phyloP scores from a whole-genome alignment of 2,113 vertebrate genomes.

The Octodon degus region DNA sequence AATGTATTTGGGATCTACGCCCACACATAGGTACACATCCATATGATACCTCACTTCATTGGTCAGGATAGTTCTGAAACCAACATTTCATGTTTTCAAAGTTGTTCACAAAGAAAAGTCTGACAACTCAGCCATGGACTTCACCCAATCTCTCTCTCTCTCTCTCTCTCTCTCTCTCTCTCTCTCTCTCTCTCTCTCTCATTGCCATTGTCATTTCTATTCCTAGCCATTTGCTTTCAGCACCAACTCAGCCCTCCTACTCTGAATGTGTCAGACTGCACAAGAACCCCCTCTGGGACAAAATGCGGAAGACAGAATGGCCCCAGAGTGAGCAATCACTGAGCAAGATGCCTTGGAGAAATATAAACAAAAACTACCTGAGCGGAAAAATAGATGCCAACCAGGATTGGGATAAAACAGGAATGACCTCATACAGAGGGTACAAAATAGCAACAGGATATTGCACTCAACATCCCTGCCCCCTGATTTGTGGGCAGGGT shows the following conservation, averaged over 20 bases:
- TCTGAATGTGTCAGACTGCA: not conserved
- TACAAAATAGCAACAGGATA: constrained; percentile 33
- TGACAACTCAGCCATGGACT: not conserved
- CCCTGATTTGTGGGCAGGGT: constrained; percentile 44
- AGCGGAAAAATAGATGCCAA: not conserved
- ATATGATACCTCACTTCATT: not conserved
- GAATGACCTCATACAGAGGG: not conserved
- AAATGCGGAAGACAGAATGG: not conserved
- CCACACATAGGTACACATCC: not conserved
- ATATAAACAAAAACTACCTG: not conserved
- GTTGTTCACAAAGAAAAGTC: constrained; percentile 9
- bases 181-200: not conserved
- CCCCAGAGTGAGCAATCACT: not conserved
- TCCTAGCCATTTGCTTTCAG: constrained; percentile 22
- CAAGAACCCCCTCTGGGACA: not conserved
- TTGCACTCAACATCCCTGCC: not conserved
- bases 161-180: not conserved
- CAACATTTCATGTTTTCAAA: not conserved
- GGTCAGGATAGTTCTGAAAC: constrained; percentile 9
- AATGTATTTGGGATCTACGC: not conserved
- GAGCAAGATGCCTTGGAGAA: constrained; percentile 40
- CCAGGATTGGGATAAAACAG: not conserved
- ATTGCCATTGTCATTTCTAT: constrained; percentile 19
- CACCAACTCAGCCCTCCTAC: not conserved
- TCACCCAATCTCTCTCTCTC: not conserved